These are phyloP conservation scores for Piprites chloris DNA, from an alignment of 2,113 vertebrate genomes.

Conservation along the genomic window DNA sequence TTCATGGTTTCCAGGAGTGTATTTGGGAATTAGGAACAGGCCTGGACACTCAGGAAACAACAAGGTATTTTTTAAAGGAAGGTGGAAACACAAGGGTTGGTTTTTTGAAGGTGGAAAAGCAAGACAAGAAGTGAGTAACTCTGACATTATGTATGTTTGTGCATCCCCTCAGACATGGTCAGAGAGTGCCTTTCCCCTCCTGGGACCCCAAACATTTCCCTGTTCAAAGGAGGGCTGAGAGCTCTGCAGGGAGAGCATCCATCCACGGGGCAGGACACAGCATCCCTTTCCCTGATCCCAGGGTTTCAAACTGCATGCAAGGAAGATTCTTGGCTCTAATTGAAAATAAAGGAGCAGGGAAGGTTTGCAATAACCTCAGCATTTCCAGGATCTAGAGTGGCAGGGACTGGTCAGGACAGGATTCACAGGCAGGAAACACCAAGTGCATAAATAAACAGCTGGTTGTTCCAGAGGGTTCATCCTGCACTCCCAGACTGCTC, in stretches of 20 bases:
- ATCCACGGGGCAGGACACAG: not conserved
- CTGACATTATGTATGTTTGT: not conserved
- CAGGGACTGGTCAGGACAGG: not conserved
- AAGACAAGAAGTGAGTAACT: not conserved
- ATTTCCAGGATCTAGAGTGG: not conserved
- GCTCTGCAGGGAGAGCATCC: not conserved
- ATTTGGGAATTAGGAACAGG: not conserved
- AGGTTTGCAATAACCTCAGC: not conserved
- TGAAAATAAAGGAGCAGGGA: not conserved
- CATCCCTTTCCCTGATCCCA: not conserved
- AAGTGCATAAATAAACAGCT: not conserved
- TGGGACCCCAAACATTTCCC: not conserved
- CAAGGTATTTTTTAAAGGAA: not conserved
- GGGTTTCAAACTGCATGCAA: not conserved
- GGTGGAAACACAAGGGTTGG: accelerated
- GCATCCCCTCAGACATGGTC: not conserved
- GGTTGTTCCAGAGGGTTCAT: accelerated
- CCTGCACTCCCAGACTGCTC: not conserved
- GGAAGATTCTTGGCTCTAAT: not conserved
- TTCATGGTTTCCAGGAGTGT: accelerated
- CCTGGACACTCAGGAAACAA: not conserved
- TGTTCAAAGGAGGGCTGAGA: not conserved
- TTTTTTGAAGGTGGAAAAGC: not conserved
- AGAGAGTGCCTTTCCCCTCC: not conserved
- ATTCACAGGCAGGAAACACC: not conserved